phyloP scores from a whole-genome alignment of 2,113 vertebrate genomes.

The Tachuris rubrigastra region DNA sequence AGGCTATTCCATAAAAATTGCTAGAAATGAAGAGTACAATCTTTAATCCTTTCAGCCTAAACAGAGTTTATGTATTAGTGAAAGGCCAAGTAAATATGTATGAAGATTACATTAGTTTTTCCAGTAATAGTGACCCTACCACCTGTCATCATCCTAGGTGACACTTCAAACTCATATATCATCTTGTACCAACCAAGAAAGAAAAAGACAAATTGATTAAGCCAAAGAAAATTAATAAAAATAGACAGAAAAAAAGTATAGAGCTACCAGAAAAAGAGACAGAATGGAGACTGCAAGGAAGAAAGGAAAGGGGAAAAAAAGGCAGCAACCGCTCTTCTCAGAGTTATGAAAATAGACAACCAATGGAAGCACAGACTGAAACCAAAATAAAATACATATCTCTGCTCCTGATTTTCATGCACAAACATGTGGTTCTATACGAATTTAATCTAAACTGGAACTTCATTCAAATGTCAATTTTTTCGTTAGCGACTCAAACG shows the following conservation, averaged over 20 bases:
- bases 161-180: background rate
- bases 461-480: background rate
- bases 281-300: background rate
- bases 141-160: background rate
- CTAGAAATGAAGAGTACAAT: background rate
- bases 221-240: background rate
- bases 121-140: background rate
- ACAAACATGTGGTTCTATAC: background rate
- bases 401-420: background rate
- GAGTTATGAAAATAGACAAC: constrained; percentile 24
- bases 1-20: background rate
- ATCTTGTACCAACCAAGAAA: background rate
- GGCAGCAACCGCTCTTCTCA: background rate
- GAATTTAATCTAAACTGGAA: background rate
- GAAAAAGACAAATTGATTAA: background rate
- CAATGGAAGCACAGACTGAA: constrained; percentile 10
- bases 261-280: background rate
- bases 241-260: background rate
- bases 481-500: background rate
- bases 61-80: background rate
- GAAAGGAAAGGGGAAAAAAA: background rate
- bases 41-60: background rate
- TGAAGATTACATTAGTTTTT: background rate
- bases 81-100: background rate
- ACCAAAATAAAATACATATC: background rate